These are phyloP conservation scores for Muricea muricata DNA, from an alignment of 92 coral and sea anemone species.

Conservation along the genomic window DNA sequence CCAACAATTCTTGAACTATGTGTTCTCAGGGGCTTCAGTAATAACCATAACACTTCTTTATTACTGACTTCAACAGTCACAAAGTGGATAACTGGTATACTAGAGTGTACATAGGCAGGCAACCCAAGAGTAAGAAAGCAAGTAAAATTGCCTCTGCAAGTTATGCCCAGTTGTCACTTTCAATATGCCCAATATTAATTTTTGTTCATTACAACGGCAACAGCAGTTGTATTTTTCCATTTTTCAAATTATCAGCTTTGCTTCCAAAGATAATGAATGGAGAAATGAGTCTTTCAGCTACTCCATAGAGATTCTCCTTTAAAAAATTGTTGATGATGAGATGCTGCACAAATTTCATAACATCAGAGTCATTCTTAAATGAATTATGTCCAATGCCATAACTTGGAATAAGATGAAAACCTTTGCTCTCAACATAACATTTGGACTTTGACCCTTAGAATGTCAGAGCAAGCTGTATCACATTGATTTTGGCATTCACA, in stretches of 20 bases:
- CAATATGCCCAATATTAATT: too few species aligned
- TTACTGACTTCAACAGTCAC: too few species aligned
- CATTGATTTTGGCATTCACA: neutral
- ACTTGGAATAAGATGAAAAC: neutral
- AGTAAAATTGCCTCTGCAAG: too few species aligned
- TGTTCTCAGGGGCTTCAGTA: too few species aligned
- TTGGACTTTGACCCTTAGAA: neutral
- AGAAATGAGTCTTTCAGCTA: neutral
- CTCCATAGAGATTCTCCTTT: neutral
- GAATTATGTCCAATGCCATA: neutral
- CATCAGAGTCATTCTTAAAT: neutral
- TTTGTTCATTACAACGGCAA: too few species aligned
- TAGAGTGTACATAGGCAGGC: too few species aligned
- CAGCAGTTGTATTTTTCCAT: neutral
- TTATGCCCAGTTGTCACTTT: too few species aligned
- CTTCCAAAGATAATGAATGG: neutral
- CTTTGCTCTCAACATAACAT: neutral
- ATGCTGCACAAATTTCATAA: neutral
- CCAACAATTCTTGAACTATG: too few species aligned
- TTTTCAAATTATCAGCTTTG: neutral
- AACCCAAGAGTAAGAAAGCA: too few species aligned
- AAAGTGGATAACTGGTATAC: too few species aligned
- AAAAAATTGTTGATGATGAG: neutral
- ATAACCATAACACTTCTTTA: too few species aligned
- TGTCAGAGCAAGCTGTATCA: neutral